Evolutionary conservation across 2,113 vertebrate genomes (phyloP).

Genomic region (Myocastor coypus): DNA sequence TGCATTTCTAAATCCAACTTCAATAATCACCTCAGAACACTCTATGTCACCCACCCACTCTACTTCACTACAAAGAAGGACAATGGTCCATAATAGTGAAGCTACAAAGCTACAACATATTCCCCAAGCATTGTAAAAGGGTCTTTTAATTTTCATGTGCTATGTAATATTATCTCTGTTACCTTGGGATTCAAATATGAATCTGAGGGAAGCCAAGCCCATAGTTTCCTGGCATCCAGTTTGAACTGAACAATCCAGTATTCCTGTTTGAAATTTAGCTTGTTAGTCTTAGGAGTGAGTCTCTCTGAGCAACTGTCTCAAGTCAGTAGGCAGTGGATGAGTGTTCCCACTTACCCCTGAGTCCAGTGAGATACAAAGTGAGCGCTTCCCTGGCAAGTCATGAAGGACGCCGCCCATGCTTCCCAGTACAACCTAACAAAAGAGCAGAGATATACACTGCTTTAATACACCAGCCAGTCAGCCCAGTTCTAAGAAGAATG

Average conservation of each 20-base stretch:
- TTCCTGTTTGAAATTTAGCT: background rate
- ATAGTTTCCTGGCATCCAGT: background rate
- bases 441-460: background rate
- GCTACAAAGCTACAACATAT: background rate
- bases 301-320: background rate
- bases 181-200: background rate
- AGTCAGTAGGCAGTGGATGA: too few species aligned
- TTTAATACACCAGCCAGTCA: background rate
- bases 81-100: background rate
- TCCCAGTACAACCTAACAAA: rapidly evolving
- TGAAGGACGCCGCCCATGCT: background rate
- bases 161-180: background rate
- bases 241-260: background rate
- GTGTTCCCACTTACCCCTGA: background rate
- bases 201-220: background rate
- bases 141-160: background rate
- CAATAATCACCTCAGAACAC: background rate
- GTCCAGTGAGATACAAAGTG: background rate
- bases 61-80: background rate
- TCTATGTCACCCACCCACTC: background rate
- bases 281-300: background rate
- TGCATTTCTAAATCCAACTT: background rate
- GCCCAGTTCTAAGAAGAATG: background rate
- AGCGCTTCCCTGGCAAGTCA: background rate
- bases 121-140: background rate